Conservation (phyloP, 2,113 vertebrate genomes). For the Dinomys branickii region DNA sequence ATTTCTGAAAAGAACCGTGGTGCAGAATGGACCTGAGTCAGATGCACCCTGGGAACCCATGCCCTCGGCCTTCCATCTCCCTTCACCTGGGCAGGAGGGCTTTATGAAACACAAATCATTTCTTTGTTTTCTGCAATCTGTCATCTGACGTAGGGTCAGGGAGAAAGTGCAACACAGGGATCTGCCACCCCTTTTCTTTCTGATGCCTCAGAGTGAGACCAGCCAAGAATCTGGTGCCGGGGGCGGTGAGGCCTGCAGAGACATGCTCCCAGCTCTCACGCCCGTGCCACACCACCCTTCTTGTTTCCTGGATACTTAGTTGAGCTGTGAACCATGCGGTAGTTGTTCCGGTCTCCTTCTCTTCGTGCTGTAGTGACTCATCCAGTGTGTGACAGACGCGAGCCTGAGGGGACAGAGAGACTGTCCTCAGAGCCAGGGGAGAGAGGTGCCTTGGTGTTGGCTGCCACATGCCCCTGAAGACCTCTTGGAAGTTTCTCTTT, state of each 20-base stretch:
- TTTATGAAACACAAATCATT: neutral
- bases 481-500: neutral
- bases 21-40: neutral
- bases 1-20: neutral
- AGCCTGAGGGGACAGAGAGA: neutral
- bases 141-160: neutral
- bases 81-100: neutral
- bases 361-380: neutral
- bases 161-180: too few relatives aligned
- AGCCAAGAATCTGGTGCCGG: rapidly evolving
- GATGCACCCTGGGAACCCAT: neutral
- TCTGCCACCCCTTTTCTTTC: rapidly evolving
- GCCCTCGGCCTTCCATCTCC: neutral
- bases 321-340: neutral
- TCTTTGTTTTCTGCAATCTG: neutral
- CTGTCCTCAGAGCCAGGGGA: neutral
- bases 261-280: neutral
- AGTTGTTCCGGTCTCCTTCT: neutral
- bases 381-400: neutral
- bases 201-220: neutral
- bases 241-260: neutral
- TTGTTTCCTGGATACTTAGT: neutral
- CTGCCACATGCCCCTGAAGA: rapidly evolving
- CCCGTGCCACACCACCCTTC: neutral
- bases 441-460: too few relatives aligned